Evolutionary conservation across 2,113 vertebrate genomes (phyloP), one percentile per base, ranked within the genome.

Genomic region (Eubucco bourcierii): DNA sequence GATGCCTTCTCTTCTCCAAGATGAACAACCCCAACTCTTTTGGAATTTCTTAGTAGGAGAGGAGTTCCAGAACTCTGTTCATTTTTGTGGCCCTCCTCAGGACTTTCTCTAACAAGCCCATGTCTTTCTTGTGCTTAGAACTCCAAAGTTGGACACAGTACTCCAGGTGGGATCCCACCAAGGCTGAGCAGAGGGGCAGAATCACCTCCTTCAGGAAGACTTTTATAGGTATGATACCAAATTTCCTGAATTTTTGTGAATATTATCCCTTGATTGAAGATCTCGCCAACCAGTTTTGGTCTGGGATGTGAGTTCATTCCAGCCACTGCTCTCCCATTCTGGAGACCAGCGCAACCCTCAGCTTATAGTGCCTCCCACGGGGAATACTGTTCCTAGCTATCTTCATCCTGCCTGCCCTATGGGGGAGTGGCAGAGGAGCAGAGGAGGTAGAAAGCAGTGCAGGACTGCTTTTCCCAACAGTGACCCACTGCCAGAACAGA

Each of bases 351-450:
- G 39, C 20, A 52, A 79, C 7, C 3, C 15, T 17, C 34, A 61
- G 46, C 0, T 2, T 3, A 0, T 15, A 37, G 6, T 63, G 34
- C 64, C 31, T 71, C 60, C 72, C 33, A 24, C 0, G 0, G 15
- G 6, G 18, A 8, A 39, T 44, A 28, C 33, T 0, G 0, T 47
- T 64, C 24, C 71, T 28, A 37, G 37, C 41, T 10, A 4, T 24
- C 28, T 58, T 52, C 1, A 0, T 33, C 67, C 63, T 27, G 10
- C 39, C 27, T 27, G 39, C 24, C 31, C 19, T 53, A 16, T 5
- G 18, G 24, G 25, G 52, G 23, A 71, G 16, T 23, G 3, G 4
- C 46, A 44, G 21, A 19, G 28, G 16, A 90, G 87, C 23, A 12
- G 4, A 77, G 25, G 25, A 14, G 88, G 87, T 17, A 12, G 4